A percentile compares a stretch with the other conserved stretches of the same genome.
Conservation (phyloP, 2,797 vertebrate genomes). For the Bradypodion ventrale region DNA sequence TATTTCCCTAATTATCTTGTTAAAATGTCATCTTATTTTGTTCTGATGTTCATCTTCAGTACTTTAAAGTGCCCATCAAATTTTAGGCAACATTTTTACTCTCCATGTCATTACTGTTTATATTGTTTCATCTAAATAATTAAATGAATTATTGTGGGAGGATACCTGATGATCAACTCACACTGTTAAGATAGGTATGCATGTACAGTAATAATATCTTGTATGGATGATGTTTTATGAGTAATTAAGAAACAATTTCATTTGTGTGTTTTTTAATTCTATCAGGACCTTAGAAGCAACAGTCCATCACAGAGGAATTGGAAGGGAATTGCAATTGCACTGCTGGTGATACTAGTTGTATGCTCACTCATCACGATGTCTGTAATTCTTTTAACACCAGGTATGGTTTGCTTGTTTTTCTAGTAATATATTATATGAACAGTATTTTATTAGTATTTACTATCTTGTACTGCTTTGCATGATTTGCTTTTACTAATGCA, state of each 20-base stretch:
- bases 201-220: constrained; percentile 53
- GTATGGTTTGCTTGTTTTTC: constrained; percentile 67
- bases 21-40: constrained; percentile 47
- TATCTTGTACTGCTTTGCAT: not conserved
- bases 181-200: constrained; percentile 48
- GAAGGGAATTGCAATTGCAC: constrained; percentile 97
- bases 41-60: constrained; percentile 57
- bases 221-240: constrained; percentile 58
- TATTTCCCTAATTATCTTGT: constrained; percentile 62
- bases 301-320: constrained; percentile 96
- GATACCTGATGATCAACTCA: constrained; percentile 46
- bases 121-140: constrained; percentile 52
- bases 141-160: constrained; percentile 41
- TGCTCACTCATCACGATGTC: constrained; percentile 98
- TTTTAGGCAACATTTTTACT: constrained; percentile 50
- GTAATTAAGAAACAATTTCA: constrained; percentile 64
- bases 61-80: constrained; percentile 34
- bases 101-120: constrained; percentile 30
- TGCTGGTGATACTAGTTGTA: constrained; percentile 95
- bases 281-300: constrained; percentile 82
- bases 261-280: constrained; percentile 68
- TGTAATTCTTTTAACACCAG: constrained; percentile 96
- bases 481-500: not conserved
- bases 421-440: constrained; percentile 43
- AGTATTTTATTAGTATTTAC: not conserved